Base-by-base conservation (phyloP, 2,888 invertebrate genomes). In the Minunthozetes semirufus region DNA sequence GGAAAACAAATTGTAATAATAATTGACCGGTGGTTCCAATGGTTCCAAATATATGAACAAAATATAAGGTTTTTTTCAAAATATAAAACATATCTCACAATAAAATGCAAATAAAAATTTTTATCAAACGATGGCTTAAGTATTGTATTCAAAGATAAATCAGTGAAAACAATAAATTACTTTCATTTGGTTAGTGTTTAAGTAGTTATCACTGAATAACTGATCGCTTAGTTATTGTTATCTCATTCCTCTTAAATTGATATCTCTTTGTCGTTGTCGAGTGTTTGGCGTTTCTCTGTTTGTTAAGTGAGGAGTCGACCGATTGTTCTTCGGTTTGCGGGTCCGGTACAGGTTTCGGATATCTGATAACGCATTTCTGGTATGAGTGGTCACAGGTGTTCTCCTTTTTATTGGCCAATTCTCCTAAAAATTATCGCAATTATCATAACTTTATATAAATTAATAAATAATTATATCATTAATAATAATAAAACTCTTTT, bases 321-420 rank as follows among this genome's bases (percentile, higher is more conserved):
- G 11, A 19, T n/a, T 42, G 15, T 22, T 56, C 22, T 19, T 19
- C 22, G 29, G 25, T 72, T 29, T 71, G 25, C 56, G 73, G n/a
- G 53, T 29, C 1, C 42, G 56, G 48, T 72, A 53, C 1, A 50
- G 22, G 33, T 73, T 73, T 1, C 42, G 33, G 38, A 56, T 50
- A 17, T 59, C 74, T 27, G 22, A 15, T 19, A 66, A 66, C 15
- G 61, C 66, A 11, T 22, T n/a, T 3, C 38, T 17, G 17, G 17
- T 15, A 9, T 17, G 22, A n/a, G 27, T 68, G 25, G 46, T 33
- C 63, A 27, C 63, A 25, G 63, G 61, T 42, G 63, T 73, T 25
- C 17, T 9, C 33, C 11, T 38, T n/a, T 48, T 73, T 73, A 75
- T 56, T 53, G 75, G 75, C 75, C 75, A 75, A 61, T 75, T 75